Evolutionary conservation across 2,888 invertebrate species (phyloP).

Genomic region (Cybosia mesomella): DNA sequence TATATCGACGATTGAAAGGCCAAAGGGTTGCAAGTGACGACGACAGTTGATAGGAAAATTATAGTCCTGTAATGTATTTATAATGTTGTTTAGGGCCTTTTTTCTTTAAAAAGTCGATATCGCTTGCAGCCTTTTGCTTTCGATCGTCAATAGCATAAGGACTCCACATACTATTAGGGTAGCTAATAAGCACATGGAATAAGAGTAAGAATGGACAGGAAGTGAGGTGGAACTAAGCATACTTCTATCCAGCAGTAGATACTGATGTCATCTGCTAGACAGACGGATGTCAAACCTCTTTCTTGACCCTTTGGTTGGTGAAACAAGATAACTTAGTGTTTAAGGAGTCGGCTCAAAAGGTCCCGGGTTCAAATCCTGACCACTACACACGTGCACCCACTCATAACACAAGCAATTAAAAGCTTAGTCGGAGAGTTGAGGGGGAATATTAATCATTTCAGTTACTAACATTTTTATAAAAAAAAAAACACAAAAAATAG

Average conservation of each 20-base stretch:
- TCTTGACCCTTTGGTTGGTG: background rate
- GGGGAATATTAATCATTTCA: no score
- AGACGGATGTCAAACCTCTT: background rate
- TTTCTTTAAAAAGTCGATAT: background rate
- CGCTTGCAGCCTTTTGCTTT: background rate
- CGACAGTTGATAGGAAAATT: background rate
- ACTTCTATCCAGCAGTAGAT: background rate
- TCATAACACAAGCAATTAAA: no score
- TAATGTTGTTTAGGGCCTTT: background rate
- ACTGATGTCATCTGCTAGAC: background rate
- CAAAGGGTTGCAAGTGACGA: background rate
- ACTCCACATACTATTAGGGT: no score
- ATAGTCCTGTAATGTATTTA: background rate
- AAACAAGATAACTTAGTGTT: no score
- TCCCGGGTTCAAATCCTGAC: no score
- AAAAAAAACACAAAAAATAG: no score
- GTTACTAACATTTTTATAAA: no score
- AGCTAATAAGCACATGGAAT: background rate
- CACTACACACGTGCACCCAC: no score
- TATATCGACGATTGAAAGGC: background rate
- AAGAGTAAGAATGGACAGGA: background rate
- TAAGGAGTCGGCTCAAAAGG: no score
- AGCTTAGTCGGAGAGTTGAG: no score
- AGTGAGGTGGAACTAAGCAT: background rate
- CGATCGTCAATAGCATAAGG: background rate